These are phyloP conservation scores for Brienomyrus longianalis DNA, from an alignment of 2,113 vertebrate genomes.

Conservation along the genomic window DNA sequence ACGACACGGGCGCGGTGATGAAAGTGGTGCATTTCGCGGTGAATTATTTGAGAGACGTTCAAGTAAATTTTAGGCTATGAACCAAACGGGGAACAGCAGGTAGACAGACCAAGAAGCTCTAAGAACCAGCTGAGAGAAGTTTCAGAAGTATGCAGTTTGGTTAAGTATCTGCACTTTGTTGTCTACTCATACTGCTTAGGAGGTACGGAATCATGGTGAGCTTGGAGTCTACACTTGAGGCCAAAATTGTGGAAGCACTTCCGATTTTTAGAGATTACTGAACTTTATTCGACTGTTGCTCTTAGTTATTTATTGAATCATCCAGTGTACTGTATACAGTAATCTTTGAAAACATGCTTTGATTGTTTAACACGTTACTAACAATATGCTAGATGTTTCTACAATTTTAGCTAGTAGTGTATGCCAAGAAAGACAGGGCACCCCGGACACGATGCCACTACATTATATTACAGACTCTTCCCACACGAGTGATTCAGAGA, in stretches of 20 bases:
- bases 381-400: too few species aligned
- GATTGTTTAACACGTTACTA: too few species aligned
- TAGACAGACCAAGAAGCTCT: background rate
- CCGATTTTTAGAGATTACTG: too few species aligned
- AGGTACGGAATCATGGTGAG: background rate
- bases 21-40: background rate
- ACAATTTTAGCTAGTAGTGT: background rate
- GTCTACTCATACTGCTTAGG: background rate
- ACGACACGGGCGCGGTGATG: background rate
- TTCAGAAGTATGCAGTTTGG: background rate
- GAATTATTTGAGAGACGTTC: background rate
- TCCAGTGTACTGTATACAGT: too few species aligned
- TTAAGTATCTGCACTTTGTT: background rate
- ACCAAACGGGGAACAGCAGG: background rate
- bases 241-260: too few species aligned
- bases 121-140: background rate
- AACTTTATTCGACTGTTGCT: too few species aligned
- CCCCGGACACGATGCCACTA: background rate
- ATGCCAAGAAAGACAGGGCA: background rate
- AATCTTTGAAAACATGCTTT: too few species aligned
- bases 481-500: background rate
- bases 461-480: background rate
- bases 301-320: too few species aligned
- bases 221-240: background rate
- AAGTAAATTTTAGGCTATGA: background rate